Base-by-base conservation (phyloP, 2,113 vertebrate genomes). In the Pantherophis guttatus region DNA sequence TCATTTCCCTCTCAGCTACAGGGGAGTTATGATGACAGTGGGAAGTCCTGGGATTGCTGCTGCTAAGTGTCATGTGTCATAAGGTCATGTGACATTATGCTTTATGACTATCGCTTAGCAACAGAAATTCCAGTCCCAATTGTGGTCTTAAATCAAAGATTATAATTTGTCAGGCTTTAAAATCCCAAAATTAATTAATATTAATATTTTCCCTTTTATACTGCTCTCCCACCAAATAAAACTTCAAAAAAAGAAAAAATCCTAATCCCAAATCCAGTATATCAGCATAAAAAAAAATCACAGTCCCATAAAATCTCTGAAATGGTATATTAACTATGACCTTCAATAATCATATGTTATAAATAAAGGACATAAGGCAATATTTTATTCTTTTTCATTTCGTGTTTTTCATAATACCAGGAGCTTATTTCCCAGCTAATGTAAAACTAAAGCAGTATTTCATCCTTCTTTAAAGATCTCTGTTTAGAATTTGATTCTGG, bases 361-460 rank as follows among this genome's bases (percentile, higher is more conserved):
- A 70, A 53, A 8, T 44, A 52, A 70, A 62, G 24, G 29, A 57
- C 29, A 44, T 54, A 3, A 70, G 23, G 33, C 59, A n/a, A 2
- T 59, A 21, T 33, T 86, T 81, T 8, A 59, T 90, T 86, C 12
- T 86, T 59, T 93, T 54, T 11, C 33, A 92, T 92, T 26, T 90
- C 48, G 39, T 59, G 58, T 33, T 89, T 93, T 90, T 29, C 33
- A 62, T n/a, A 89, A 59, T 55, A 85, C 65, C 50, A 24, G 54
- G 54, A 81, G 54, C 70, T 85, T 50, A 21, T 44, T 55, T 39
- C 93, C 23, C 17, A 8, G 91, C 93, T 94, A 94, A 96, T 95
- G 92, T 93, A 95, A 96, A 95, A 93, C 96, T 94, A 96, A 95
- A 96, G 91, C 93, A 94, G 70, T 95, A 94, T 95, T 97, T 97